Conservation (phyloP, 2,797 vertebrate species). For the Melanotaenia pygmaea region DNA sequence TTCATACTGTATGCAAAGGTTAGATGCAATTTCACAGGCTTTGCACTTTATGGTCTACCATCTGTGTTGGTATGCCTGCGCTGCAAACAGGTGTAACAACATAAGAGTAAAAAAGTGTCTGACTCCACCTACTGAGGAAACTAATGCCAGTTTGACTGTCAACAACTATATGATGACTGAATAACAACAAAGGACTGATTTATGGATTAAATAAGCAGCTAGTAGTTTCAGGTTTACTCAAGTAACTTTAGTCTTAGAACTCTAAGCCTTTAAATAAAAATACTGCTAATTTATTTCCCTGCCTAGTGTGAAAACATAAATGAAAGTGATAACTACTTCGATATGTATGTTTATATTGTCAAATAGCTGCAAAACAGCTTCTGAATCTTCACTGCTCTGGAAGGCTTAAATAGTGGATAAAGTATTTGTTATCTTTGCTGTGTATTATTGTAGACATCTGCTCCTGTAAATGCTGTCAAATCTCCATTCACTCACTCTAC, state of each 20-base stretch:
- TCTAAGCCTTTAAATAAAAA: not conserved
- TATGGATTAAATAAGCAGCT: not conserved
- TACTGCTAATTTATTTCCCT: not conserved
- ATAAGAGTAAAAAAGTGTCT: too few species aligned
- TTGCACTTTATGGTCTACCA: too few species aligned
- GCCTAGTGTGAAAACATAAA: not conserved
- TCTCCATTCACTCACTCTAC: constrained; percentile 11
- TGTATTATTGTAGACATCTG: constrained; percentile 29
- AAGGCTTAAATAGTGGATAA: constrained; percentile 14
- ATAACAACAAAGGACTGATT: not conserved
- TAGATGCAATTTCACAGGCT: too few species aligned
- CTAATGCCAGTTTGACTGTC: not conserved
- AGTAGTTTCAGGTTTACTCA: not conserved
- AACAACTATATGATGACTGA: not conserved
- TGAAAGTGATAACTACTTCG: not conserved
- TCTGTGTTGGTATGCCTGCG: too few species aligned
- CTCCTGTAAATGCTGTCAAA: constrained; percentile 8
- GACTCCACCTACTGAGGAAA: constrained; percentile 1
- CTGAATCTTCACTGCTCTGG: constrained; percentile 11
- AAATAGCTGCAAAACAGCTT: not conserved
- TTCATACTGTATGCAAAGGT: too few species aligned
- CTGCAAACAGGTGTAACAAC: not conserved
- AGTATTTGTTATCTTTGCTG: constrained; percentile 33
- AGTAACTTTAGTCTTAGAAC: not conserved
- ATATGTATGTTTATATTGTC: constrained; percentile 1